Evolutionary conservation across 2,113 vertebrate species (phyloP), one percentile per base, ranked within the genome.

Genomic region (Paramisgurnus dabryanus): DNA sequence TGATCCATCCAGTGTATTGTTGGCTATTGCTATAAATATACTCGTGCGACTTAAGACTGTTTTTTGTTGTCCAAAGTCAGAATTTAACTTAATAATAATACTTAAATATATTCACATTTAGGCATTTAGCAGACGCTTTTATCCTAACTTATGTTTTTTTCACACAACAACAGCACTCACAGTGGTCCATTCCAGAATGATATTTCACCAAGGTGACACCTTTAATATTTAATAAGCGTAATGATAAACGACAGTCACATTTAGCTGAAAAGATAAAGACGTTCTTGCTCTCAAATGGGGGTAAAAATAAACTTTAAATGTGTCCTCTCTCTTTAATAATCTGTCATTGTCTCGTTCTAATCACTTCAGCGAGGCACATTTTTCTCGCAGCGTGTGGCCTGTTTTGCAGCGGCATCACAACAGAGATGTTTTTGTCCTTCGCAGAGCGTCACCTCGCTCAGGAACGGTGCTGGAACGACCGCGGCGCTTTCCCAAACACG

Each of bases 361-460:
- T 81, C 55, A 78, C 45, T 13, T 5, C 63, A 67, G 74, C 61
- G 79, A 73, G 73, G 57, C 76, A 75, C 49, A 78, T 75, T 75
- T 68, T 75, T 81, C 79, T 71, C 64, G n/a, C 80, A 43, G 68
- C 78, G 40, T 76, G 17, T 75, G 74, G 34, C 74, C 50, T 81
- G 79, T 75, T 75, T 81, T 43, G 41, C 69, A 79, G 69, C 41
- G 9, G 79, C 78, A 67, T 81, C 76, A 84, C 83, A 75, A 84
- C 45, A 4, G 5, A 79, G 53, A 72, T n/a, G 76, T 65, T 76
- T 74, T 70, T 53, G 49, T 78, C 76, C 43, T 17, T 75, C 22
- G 63, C 58, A 47, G 58, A 75, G 17, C 12, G 3, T 45, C 72
- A 61, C 71, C 41, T 74, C 18, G 2, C 3, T 15, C 69, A 72